Evolutionary conservation across 1,140 invertebrate genomes (phyloP), one percentile per base, ranked within the genome.

Genomic region (Orchesella cincta): DNA sequence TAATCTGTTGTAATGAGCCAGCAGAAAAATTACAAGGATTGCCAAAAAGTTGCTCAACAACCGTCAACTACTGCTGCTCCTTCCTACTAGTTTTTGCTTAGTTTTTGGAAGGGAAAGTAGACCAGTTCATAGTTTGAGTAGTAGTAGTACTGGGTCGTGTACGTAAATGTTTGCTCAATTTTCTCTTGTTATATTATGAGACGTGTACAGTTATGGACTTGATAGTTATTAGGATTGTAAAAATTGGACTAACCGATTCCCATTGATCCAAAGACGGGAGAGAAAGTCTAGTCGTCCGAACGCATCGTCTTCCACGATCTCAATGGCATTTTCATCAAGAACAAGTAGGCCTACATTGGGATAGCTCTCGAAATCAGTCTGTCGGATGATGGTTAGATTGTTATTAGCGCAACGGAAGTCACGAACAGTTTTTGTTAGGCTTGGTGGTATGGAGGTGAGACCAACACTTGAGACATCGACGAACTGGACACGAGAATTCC

Each of bases 361-460:
- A 84, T 96, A 96, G 79, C 93, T 94, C 82, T 95, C 93, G 75
- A 98, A 88, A 82, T 96, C 93, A n/a, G 93, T 93, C 81, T 93
- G 90, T 52, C 90, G 88, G 23, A 97, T 90, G 0, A 88, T 86
- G 71, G 87, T 89, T 57, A 94, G 88, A 79, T 88, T 89, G 83
- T 97, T 97, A 20, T 92, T 90, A 0, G 91, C 89, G 0, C 96
- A 85, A 34, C 91, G 89, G 28, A 97, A 86, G 76, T 92, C 92
- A 29, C 92, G 86, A 23, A 97, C 91, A 0, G 93, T 94, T 83
- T 92, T 90, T 8, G 94, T 95, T 70, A 97, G 87, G 54, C 92
- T 91, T 70, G 92, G 91, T 0, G 95, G 94, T 28, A 97, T 91
- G 82, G 91, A 88, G 73, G 88, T 89, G 20, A 97, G 87, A 33